Evolutionary conservation across 2,797 vertebrate genomes (phyloP), one percentile per base, ranked within the genome.

Genomic region (Ispidina lecontei): DNA sequence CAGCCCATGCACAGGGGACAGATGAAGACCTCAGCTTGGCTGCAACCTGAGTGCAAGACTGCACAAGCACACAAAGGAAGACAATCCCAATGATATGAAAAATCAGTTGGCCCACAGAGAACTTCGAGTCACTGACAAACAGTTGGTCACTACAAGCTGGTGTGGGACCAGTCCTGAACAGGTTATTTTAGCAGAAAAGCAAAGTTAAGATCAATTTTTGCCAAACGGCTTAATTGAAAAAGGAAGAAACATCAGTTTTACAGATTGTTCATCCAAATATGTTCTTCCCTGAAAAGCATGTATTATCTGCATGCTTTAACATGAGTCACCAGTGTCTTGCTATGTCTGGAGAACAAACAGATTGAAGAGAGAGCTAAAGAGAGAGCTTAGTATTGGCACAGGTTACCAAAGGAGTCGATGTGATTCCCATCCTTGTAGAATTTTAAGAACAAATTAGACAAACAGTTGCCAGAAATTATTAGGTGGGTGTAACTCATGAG

Each of bases 251-350:
- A 33, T 41, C 72, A 87, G 39, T 69, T 90, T 94, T 75, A 90
- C 90, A 87, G 69, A 87, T 44, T 90, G 93, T 96, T 91, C 94
- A 59, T 96, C 94, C 91, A 93, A 93, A 64, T n/a, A 41, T 17
- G 22, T 47, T 90, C 44, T 90, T 91, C 85, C 84, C 52, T 87
- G 88, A 93, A 90, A 92, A 93, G 80, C 96, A 95, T 6, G 4
- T 93, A 77, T 79, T 87, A 89, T 94, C 74, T 82, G 72, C 65
- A 71, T 76, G 55, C 68, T 93, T 87, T 52, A 41, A 74, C 60
- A 92, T 93, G 90, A 93, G 54, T 92, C 96, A 93, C 31, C 39
- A 25, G 54, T 59, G 68, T 89, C 86, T 88, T 91, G 91, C 77
- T 90, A 25, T 28, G 58, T 59, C 77, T 90, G 51, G 51, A 77